phyloP scores from a whole-genome alignment of 2,888 invertebrate species.

The Drosophila nigricruria region DNA sequence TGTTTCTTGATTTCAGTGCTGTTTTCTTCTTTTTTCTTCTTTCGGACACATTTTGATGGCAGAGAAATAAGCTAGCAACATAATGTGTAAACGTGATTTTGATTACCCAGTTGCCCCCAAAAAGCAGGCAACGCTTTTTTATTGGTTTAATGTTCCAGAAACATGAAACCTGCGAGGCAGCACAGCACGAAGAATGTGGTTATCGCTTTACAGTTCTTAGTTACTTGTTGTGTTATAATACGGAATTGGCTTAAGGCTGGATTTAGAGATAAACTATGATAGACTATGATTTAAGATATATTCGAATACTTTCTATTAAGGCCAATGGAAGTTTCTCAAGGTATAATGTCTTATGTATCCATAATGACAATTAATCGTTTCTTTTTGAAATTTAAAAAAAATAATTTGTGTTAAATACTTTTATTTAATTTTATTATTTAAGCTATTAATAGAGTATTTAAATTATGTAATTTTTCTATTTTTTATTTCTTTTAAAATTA shows the following conservation, averaged over 20 bases:
- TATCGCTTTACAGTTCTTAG: not conserved
- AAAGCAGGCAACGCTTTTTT: constrained; percentile 14
- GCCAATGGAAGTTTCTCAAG: not conserved
- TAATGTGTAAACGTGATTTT: constrained; percentile 28
- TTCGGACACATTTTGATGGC: constrained; percentile 15
- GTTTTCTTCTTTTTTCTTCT: not conserved
- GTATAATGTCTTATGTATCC: not conserved
- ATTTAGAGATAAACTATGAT: too few relatives aligned
- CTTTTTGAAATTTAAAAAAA: too few relatives aligned
- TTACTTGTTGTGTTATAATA: not conserved
- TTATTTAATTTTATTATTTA: too few relatives aligned
- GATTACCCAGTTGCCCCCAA: constrained; percentile 14
- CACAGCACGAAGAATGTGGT: not conserved
- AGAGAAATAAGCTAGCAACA: constrained; percentile 18
- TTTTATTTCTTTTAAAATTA: too few relatives aligned
- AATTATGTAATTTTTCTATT: too few relatives aligned
- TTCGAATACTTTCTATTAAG: not conserved
- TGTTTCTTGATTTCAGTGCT: constrained; percentile 62
- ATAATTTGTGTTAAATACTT: not conserved
- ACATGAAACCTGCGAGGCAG: not conserved
- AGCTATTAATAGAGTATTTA: too few relatives aligned
- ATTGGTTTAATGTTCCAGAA: not conserved
- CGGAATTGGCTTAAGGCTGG: not conserved
- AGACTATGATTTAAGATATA: not conserved
- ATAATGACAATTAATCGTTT: not conserved